These are phyloP conservation scores for Pseudococcus longispinus DNA, from an alignment of 2,888 invertebrate genomes.

Conservation along the genomic window DNA sequence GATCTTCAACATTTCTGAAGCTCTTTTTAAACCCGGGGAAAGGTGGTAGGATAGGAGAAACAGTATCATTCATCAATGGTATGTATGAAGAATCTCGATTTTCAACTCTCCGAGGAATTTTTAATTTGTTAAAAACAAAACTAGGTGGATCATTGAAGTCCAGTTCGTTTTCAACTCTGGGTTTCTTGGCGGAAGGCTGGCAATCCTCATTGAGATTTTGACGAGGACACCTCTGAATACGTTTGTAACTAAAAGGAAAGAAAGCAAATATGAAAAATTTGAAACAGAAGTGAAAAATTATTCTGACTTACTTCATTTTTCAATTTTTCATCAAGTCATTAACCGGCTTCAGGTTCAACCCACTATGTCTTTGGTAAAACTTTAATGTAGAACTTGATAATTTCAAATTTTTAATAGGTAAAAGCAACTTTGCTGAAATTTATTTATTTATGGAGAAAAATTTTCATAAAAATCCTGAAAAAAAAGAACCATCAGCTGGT, in stretches of 20 bases:
- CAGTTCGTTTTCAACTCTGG: neutral
- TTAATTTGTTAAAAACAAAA: neutral
- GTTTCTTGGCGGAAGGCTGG: neutral
- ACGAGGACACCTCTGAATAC: neutral
- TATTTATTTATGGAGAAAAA: no score
- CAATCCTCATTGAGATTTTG: neutral
- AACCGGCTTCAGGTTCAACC: neutral
- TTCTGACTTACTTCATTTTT: neutral
- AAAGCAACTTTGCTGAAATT: no score
- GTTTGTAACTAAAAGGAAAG: neutral
- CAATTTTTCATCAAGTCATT: neutral
- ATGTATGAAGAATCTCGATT: neutral
- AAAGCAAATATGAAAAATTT: neutral
- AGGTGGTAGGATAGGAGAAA: neutral
- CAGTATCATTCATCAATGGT: neutral
- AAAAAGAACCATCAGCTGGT: no score
- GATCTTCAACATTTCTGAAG: slow-evolving; percentile 61
- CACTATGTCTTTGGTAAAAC: no score
- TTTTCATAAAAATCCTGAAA: no score
- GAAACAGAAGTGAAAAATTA: neutral
- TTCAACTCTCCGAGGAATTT: neutral
- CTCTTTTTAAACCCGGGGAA: neutral
- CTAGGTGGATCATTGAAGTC: neutral
- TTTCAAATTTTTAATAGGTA: no score
- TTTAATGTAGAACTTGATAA: no score